These are phyloP conservation scores for Petromus typicus DNA, from an alignment of 2,113 vertebrate genomes.

Conservation along the genomic window DNA sequence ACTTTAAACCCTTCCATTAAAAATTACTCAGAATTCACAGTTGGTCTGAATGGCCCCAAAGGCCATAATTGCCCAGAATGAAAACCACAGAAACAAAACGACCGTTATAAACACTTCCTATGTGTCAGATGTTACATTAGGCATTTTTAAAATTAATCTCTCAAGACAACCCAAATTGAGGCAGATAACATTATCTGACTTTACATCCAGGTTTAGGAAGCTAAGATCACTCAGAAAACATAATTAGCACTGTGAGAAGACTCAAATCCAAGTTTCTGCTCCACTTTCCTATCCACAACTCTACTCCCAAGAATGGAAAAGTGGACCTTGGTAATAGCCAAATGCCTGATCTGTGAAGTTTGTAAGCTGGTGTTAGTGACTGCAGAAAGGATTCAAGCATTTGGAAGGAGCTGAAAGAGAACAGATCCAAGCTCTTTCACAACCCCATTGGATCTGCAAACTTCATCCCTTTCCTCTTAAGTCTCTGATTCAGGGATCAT, in stretches of 20 bases:
- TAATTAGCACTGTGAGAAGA: neutral
- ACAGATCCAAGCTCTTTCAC: neutral
- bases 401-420: neutral
- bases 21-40: constrained; percentile 9
- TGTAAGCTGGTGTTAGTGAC: neutral
- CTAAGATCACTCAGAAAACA: neutral
- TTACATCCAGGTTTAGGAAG: neutral
- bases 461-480: neutral
- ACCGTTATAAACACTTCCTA: neutral
- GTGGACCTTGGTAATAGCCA: neutral
- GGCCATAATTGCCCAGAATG: neutral
- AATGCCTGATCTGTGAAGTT: neutral
- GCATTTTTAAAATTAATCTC: neutral
- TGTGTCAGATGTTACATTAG: neutral
- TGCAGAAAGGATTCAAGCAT: neutral
- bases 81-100: constrained; percentile 15
- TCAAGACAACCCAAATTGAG: neutral
- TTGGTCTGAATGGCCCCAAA: neutral
- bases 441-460: neutral
- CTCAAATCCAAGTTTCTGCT: neutral
- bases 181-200: neutral
- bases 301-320: neutral
- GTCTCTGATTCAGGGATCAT: neutral
- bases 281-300: neutral
- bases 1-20: constrained; percentile 33